A percentile compares a stretch with the other conserved stretches of the same genome.
These are phyloP conservation scores for Natrix natrix DNA, from an alignment of 2,797 vertebrate species.

Conservation along the genomic window DNA sequence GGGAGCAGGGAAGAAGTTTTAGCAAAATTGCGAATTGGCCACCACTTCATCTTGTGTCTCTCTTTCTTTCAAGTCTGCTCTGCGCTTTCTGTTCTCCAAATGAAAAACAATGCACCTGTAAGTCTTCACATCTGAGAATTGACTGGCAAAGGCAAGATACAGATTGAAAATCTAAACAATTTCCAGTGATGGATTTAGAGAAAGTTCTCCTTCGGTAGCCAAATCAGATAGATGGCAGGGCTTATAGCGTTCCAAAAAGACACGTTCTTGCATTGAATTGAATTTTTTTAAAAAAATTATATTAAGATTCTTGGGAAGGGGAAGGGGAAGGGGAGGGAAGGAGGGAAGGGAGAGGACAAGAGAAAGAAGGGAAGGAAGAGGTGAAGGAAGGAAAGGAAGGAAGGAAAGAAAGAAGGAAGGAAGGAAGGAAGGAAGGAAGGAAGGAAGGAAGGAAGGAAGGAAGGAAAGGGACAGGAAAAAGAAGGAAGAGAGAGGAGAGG, in stretches of 20 bases:
- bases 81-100: too few relatives aligned
- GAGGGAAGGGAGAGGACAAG: too few relatives aligned
- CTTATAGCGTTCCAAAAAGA: not conserved
- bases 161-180: not conserved
- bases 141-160: not conserved
- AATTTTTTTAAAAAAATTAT: not conserved
- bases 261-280: not conserved
- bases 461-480: too few relatives aligned
- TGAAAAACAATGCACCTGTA: not conserved
- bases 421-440: not conserved
- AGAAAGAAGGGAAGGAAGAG: too few relatives aligned
- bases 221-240: not conserved
- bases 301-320: not conserved
- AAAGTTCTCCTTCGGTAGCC: accelerated
- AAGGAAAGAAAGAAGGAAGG: not conserved
- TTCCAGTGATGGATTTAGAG: not conserved
- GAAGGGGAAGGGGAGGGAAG: not conserved
- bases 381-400: too few relatives aligned
- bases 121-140: not conserved
- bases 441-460: not conserved
- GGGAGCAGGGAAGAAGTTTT: not conserved
- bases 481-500: too few relatives aligned
- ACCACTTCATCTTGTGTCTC: not conserved
- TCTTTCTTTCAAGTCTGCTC: not conserved
- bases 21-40: not conserved